Conservation (phyloP, 1,140 invertebrate genomes). For the Scaptomyza montana region DNA sequence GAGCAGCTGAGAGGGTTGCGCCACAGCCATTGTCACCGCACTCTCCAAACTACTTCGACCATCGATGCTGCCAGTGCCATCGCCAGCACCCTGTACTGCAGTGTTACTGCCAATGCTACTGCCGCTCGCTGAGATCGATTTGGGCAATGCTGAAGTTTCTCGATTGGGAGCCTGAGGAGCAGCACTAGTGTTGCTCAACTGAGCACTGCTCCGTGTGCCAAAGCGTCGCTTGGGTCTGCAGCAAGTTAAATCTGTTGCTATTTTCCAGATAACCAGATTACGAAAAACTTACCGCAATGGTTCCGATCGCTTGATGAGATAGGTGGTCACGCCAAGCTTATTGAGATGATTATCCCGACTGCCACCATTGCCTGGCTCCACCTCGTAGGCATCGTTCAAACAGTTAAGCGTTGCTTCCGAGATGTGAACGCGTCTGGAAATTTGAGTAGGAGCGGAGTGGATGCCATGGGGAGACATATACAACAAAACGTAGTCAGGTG, state of each 20-base stretch:
- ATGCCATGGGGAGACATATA: not conserved
- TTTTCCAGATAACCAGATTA: not conserved
- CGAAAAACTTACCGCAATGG: conserved; percentile 85
- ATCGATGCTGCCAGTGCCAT: conserved; percentile 59
- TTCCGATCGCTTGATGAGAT: conserved; percentile 94
- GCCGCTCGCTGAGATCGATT: conserved; percentile 73
- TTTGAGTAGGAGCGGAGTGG: too few relatives aligned
- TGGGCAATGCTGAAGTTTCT: conserved; percentile 48
- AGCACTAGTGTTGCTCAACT: conserved; percentile 8
- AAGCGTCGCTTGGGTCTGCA: conserved; percentile 76
- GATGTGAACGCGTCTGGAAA: conserved; percentile 93
- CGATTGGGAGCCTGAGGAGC: not conserved
- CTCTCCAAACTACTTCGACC: conserved; percentile 64
- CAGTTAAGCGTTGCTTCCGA: conserved; percentile 93
- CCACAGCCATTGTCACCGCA: conserved; percentile 53
- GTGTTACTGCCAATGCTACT: conserved; percentile 41
- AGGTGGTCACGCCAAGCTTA: conserved; percentile 95
- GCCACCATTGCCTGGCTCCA: conserved; percentile 95
- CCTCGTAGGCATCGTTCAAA: conserved; percentile 94
- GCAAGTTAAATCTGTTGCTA: conserved; percentile 18
- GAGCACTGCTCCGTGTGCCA: conserved; percentile 68
- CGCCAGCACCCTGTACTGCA: conserved; percentile 28
- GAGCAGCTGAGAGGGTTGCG: conserved; percentile 62
- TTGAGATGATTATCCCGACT: conserved; percentile 93
- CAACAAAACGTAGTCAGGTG: conserved; percentile 55